A percentile compares a stretch with the other conserved stretches of the same genome.
Evolutionary conservation across 1,140 invertebrate species (phyloP).

Genomic region (Sycophila sp.): DNA sequence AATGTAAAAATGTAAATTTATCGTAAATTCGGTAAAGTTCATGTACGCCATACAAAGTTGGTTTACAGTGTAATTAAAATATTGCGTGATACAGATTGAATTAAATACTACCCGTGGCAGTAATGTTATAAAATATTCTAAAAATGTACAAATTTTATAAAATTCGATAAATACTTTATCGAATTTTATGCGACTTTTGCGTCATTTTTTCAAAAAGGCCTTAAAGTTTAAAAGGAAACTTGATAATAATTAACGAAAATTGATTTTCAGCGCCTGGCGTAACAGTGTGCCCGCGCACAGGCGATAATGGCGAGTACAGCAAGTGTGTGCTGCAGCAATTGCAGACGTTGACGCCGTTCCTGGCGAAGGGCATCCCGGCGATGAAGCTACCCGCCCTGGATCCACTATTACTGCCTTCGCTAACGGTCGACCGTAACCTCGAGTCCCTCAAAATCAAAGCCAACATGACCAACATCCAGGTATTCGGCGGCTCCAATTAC

Average conservation of each 20-base stretch:
- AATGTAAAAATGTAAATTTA: no score
- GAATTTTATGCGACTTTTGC: not conserved
- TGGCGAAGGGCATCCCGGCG: conserved; percentile 72
- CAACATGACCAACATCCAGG: conserved; percentile 72
- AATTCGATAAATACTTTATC: no score
- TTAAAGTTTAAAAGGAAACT: not conserved
- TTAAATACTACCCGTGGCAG: no score
- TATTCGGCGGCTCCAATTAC: conserved; percentile 71
- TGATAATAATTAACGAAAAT: not conserved
- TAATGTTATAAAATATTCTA: no score
- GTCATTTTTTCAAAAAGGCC: not conserved
- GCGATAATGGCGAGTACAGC: conserved; percentile 59
- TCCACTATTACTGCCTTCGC: conserved; percentile 71
- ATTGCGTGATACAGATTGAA: no score
- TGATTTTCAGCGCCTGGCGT: conserved; percentile 55
- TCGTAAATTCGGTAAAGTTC: no score
- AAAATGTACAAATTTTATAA: no score
- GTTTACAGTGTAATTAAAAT: no score
- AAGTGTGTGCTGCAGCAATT: conserved; percentile 71
- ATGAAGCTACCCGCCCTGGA: conserved; percentile 74
- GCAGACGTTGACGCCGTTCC: conserved; percentile 68
- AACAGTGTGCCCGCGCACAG: conserved; percentile 48
- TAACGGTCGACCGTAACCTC: conserved; percentile 74
- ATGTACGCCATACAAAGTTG: no score
- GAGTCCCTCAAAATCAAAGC: conserved; percentile 74